Percentiles rank a stretch among this genome's conserved stretches.
Evolutionary conservation across 2,113 vertebrate species (phyloP).

Genomic region (Semicossyphus pulcher): DNA sequence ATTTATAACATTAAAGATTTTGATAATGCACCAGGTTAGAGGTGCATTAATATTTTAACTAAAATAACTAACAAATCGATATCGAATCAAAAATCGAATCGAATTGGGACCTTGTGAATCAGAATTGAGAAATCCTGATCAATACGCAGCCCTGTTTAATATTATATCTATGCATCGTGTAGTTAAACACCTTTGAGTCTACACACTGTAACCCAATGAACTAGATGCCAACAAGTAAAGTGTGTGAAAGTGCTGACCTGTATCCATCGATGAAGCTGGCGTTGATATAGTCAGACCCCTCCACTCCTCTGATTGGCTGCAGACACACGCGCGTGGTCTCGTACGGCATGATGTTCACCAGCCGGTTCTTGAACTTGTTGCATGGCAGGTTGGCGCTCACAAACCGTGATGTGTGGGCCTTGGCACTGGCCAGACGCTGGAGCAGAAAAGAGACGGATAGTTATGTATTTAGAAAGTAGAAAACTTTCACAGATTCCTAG

Average conservation of each 20-base stretch:
- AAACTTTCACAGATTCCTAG: conserved; percentile 4
- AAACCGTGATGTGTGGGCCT: conserved; percentile 98
- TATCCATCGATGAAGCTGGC: conserved; percentile 99
- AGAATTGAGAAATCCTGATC: too few relatives aligned
- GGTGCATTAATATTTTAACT: too few relatives aligned
- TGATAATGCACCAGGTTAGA: too few relatives aligned
- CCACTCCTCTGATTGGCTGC: conserved; percentile 97
- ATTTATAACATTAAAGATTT: too few relatives aligned
- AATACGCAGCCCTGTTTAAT: too few relatives aligned
- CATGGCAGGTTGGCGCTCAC: conserved; percentile 99
- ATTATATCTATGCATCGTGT: too few relatives aligned
- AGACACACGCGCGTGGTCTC: conserved; percentile 96
- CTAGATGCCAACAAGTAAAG: neutral
- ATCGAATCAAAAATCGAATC: too few relatives aligned
- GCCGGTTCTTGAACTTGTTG: conserved; percentile 99
- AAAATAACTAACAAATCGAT: too few relatives aligned
- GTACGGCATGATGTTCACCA: conserved; percentile 99
- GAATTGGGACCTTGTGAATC: too few relatives aligned
- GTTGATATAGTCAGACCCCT: conserved; percentile 98
- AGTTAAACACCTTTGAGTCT: too few relatives aligned
- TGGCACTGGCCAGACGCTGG: conserved; percentile 96
- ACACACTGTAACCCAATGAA: neutral
- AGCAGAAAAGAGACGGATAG: conserved; percentile 23
- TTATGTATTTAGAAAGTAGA: too few relatives aligned
- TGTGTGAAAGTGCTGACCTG: conserved; percentile 82